Conservation (phyloP, 2,888 invertebrate genomes). For the Tetragonula carbonaria region DNA sequence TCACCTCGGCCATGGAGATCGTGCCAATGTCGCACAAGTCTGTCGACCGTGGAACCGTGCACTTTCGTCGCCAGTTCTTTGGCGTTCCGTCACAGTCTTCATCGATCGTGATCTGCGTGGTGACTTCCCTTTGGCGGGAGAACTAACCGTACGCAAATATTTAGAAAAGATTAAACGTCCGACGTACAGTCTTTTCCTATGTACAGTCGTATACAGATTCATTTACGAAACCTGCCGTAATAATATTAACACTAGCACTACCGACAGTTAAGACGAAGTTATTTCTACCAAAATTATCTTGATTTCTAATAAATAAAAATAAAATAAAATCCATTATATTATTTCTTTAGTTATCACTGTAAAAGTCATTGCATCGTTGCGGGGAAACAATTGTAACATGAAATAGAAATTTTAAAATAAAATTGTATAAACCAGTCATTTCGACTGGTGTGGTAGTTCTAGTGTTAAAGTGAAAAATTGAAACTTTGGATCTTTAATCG, state of each 20-base stretch:
- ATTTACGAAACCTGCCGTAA: background rate
- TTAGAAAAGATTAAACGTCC: background rate
- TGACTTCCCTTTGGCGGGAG: conserved; percentile 74
- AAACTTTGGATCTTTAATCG: background rate
- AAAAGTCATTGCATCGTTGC: too few species aligned
- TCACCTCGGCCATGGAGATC: conserved; percentile 77
- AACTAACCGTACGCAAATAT: conserved; percentile 75
- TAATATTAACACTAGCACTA: too few species aligned
- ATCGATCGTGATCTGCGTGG: conserved; percentile 80
- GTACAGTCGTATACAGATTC: background rate
- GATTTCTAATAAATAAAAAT: too few species aligned
- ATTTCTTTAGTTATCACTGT: too few species aligned
- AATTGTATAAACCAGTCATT: too few species aligned
- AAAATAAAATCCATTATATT: too few species aligned
- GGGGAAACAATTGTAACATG: too few species aligned
- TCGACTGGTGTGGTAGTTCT: too few species aligned
- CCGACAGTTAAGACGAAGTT: too few species aligned
- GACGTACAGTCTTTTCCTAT: background rate
- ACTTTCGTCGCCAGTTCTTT: conserved; percentile 78
- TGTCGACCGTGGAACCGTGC: conserved; percentile 79
- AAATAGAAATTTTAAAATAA: too few species aligned
- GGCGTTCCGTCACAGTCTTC: conserved; percentile 79
- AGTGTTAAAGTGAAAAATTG: background rate
- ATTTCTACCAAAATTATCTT: too few species aligned
- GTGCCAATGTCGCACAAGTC: conserved; percentile 75